A percentile compares a stretch with the other conserved stretches of the same genome.
Evolutionary conservation across 2,888 invertebrate genomes (phyloP).

Genomic region (Dimorphilus gyrociliatus): DNA sequence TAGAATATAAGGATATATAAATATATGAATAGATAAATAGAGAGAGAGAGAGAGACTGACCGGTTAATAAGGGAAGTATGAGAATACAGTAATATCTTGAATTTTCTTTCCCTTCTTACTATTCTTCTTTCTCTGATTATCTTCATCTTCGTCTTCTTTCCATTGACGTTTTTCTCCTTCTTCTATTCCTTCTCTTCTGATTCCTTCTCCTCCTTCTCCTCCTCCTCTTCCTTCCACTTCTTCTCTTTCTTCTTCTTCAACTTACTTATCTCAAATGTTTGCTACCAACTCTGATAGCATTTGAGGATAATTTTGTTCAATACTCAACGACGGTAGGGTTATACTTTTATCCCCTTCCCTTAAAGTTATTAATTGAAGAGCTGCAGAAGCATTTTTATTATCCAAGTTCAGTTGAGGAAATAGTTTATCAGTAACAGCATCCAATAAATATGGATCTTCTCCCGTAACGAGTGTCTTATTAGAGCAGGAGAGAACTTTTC

Average conservation of each 20-base stretch:
- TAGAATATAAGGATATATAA: too few species aligned
- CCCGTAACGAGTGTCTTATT: slow-evolving; percentile 22
- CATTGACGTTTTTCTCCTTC: neutral
- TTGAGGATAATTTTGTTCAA: slow-evolving; percentile 42
- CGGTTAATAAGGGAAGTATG: too few species aligned
- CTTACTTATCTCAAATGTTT: slow-evolving; percentile 22
- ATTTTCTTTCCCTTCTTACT: neutral
- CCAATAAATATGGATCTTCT: slow-evolving; percentile 41
- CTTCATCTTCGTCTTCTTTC: neutral
- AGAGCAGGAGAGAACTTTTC: slow-evolving; percentile 9
- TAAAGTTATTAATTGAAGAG: slow-evolving; percentile 30
- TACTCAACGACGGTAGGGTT: slow-evolving; percentile 36
- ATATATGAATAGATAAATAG: too few species aligned
- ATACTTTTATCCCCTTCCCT: slow-evolving; percentile 36
- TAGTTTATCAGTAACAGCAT: slow-evolving; percentile 33
- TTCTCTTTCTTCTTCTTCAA: neutral
- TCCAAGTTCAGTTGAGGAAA: slow-evolving; percentile 32
- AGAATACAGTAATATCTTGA: neutral
- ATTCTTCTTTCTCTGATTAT: neutral
- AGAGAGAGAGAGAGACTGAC: too few species aligned
- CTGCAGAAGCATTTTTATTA: neutral
- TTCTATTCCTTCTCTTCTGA: neutral
- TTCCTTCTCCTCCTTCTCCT: neutral
- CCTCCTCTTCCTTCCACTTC: neutral
- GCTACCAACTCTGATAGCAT: slow-evolving; percentile 41